A percentile compares a stretch with the other conserved stretches of the same genome.
phyloP scores from a whole-genome alignment of 2,797 vertebrate genomes.

The Danio jaintianensis region DNA sequence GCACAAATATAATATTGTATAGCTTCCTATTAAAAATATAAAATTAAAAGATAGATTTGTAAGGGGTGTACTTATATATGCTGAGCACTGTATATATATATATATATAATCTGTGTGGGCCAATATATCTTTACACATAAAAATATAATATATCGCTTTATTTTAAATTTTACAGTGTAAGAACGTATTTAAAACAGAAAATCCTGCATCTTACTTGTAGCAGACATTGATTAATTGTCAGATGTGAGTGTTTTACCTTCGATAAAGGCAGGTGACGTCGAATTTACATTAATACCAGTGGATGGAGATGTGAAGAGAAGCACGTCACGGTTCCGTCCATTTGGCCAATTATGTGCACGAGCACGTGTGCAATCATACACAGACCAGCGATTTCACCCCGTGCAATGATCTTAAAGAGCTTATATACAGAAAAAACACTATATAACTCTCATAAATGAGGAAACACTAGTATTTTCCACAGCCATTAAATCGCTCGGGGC shows the following conservation, averaged over 20 bases:
- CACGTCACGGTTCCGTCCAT: conserved; percentile 20
- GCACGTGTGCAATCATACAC: conserved; percentile 71
- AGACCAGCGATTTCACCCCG: conserved; percentile 60
- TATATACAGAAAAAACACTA: conserved; percentile 55
- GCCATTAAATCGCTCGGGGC: neutral
- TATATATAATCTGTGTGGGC: too few relatives aligned
- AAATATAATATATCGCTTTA: too few relatives aligned
- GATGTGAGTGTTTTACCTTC: neutral
- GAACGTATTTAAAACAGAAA: neutral
- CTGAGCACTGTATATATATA: too few relatives aligned
- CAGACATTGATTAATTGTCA: neutral
- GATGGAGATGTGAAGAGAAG: neutral
- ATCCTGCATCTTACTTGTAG: neutral
- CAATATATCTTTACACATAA: too few relatives aligned
- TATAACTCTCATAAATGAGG: conserved; percentile 10
- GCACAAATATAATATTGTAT: too few relatives aligned
- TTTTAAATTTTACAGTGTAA: too few relatives aligned
- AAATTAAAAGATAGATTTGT: too few relatives aligned
- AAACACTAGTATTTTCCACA: neutral
- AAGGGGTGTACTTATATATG: too few relatives aligned
- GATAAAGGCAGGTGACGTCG: neutral
- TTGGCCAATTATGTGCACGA: conserved; percentile 70
- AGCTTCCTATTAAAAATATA: too few relatives aligned
- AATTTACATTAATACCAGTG: conserved; percentile 4
- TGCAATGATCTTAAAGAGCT: conserved; percentile 50